These are phyloP conservation scores for Daboia siamensis DNA, from an alignment of 2,113 vertebrate species.

Conservation along the genomic window DNA sequence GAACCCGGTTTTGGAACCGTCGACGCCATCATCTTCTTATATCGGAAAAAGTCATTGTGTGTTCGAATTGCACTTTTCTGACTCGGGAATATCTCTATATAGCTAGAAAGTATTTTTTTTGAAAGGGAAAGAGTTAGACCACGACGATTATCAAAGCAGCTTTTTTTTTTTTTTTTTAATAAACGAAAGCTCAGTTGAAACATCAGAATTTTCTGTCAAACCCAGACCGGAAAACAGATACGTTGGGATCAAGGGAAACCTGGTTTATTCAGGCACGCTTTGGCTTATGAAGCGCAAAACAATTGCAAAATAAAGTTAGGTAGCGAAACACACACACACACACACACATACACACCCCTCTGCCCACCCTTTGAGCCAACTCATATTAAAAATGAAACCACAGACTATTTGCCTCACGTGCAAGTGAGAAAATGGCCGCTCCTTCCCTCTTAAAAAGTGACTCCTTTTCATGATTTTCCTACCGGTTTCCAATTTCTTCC, in stretches of 20 bases:
- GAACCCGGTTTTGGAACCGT: slow-evolving; percentile 49
- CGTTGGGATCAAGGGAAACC: no score
- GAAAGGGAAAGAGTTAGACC: not conserved
- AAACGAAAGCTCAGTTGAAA: not conserved
- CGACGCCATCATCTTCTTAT: slow-evolving; percentile 38
- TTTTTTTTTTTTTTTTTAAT: not conserved
- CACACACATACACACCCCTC: no score
- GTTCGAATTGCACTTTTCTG: slow-evolving; percentile 71
- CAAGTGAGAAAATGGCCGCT: not conserved
- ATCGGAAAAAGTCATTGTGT: slow-evolving; percentile 46
- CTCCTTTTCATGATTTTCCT: slow-evolving; percentile 1
- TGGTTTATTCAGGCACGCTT: no score
- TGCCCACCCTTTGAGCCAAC: not conserved
- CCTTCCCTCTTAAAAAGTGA: not conserved
- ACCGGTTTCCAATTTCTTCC: slow-evolving; percentile 86
- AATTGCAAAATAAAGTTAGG: no score
- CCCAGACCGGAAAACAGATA: no score
- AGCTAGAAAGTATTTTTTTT: slow-evolving; percentile 64
- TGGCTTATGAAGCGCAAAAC: no score
- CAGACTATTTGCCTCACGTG: not conserved
- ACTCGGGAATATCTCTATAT: slow-evolving; percentile 89
- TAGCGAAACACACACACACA: no score
- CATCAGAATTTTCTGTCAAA: not conserved
- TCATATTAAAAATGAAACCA: not conserved
- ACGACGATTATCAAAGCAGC: not conserved